Percentiles rank a stretch among this genome's conserved stretches.
Conservation (phyloP, 35 echinoderm and acorn worm species). For the Hemicentrotus pulcherrimus region DNA sequence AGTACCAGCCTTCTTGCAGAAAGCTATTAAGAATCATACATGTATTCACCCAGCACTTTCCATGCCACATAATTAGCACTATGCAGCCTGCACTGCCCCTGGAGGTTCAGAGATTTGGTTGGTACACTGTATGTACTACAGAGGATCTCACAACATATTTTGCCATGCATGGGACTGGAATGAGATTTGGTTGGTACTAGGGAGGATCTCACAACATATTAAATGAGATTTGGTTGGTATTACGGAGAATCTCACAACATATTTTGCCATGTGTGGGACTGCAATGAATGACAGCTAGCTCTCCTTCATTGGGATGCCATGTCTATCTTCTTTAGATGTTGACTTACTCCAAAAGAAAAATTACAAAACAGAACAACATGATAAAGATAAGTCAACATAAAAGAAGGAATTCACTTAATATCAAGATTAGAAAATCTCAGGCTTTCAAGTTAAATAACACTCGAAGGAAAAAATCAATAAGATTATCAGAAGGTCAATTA, state of each 20-base stretch:
- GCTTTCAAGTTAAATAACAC: no score
- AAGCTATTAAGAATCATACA: no score
- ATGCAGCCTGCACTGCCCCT: not conserved
- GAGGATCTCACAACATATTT: conserved; percentile 27
- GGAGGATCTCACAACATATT: conserved; percentile 8
- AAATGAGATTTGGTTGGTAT: not conserved
- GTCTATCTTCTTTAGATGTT: not conserved
- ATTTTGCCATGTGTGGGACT: not conserved
- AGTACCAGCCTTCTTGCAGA: no score
- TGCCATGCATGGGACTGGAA: not conserved
- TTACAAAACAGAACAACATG: not conserved
- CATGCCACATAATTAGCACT: not conserved
- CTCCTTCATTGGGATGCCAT: not conserved
- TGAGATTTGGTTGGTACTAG: not conserved
- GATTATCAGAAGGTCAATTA: no score
- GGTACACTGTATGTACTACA: not conserved
- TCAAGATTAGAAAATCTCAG: no score
- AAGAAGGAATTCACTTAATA: no score
- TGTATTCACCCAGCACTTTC: not conserved
- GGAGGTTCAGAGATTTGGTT: not conserved
- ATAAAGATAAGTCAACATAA: no score
- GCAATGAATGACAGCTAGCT: not conserved
- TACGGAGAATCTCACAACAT: not conserved
- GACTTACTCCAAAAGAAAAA: not conserved
- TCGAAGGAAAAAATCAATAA: no score